These are phyloP conservation scores for Sarcophaga variegata DNA, from an alignment of 2,888 invertebrate species.

Conservation along the genomic window DNA sequence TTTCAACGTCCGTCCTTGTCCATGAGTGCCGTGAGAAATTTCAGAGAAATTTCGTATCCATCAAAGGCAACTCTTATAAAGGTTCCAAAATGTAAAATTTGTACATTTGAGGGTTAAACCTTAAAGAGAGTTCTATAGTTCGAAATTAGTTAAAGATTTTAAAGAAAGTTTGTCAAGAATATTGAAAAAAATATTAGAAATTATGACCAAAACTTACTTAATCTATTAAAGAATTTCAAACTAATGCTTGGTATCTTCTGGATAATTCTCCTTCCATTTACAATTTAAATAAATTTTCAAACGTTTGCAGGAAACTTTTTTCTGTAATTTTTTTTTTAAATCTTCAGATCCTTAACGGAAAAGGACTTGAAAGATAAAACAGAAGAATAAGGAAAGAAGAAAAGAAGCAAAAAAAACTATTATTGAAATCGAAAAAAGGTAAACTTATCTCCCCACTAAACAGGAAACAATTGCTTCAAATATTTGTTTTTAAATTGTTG, in stretches of 20 bases:
- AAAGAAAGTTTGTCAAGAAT: too few relatives aligned
- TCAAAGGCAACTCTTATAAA: too few relatives aligned
- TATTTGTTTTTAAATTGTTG: conserved; percentile 61
- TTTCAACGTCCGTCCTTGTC: too few relatives aligned
- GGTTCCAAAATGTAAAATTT: too few relatives aligned
- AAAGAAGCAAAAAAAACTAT: conserved; percentile 37
- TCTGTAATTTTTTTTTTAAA: background rate
- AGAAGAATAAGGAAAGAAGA: background rate
- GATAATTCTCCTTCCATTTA: background rate
- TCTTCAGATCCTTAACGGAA: conserved; percentile 13
- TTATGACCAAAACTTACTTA: too few relatives aligned
- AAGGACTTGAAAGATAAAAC: background rate
- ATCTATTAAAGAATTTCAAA: too few relatives aligned
- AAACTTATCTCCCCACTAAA: conserved; percentile 60
- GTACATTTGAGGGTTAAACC: too few relatives aligned
- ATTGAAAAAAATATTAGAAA: too few relatives aligned
- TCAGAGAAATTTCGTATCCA: too few relatives aligned
- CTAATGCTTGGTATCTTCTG: background rate
- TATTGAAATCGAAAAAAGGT: conserved; percentile 33
- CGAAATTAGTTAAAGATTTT: too few relatives aligned
- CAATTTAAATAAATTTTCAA: background rate
- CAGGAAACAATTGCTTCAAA: conserved; percentile 68
- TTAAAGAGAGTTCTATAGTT: too few relatives aligned
- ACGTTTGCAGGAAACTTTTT: conserved; percentile 16
- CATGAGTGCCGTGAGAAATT: too few relatives aligned